Evolutionary conservation across 1,140 invertebrate species (phyloP), one percentile per base, ranked within the genome.

Genomic region (Pararge aegeria): DNA sequence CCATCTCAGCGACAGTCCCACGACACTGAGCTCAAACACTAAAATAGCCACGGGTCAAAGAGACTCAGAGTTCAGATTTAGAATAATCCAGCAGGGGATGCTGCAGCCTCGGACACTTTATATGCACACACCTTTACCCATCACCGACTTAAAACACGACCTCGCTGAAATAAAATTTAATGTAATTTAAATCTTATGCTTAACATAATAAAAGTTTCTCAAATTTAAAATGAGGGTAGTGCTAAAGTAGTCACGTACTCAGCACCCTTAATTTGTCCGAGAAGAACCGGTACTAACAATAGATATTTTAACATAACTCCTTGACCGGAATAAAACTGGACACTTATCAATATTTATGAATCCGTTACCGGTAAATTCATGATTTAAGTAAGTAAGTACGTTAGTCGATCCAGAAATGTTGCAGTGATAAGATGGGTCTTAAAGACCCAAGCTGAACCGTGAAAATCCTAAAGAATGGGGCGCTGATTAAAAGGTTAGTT

Each of bases 261-360:
- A 72, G 73, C 74, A 77, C 81, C 85, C 85, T 75, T 84, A 84
- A 85, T 81, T 83, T 83, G 70, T 74, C 61, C 56, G 56, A 55
- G 63, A 64, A 70, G 62, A 84, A 86, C 86, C 77, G 75, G 85
- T 85, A 79, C 38, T 60, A 51, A 85, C 81, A 86, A 89, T 83
- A 70, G 64, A 68, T 60, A 64, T 68, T 70, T 87, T 89, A 86
- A 71, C 83, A 89, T 89, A 89, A 84, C 83, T 89, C 83, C 86
- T 89, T 89, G 83, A 87, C 86, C 81, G 73, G 80, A 75, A 59
- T 68, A 66, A 67, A 73, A 80, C 78, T 69, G 76, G 78, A 73
- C 70, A 78, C 76, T 80, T 80, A 89, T 87, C 75, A 87, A 89
- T 89, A 87, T 87, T 84, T 85, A 87, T 89, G 63, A 70, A 77